Percentiles rank a stretch among this genome's conserved stretches.
phyloP scores from a whole-genome alignment of 2,888 invertebrate species.

The Amphipyra berbera region DNA sequence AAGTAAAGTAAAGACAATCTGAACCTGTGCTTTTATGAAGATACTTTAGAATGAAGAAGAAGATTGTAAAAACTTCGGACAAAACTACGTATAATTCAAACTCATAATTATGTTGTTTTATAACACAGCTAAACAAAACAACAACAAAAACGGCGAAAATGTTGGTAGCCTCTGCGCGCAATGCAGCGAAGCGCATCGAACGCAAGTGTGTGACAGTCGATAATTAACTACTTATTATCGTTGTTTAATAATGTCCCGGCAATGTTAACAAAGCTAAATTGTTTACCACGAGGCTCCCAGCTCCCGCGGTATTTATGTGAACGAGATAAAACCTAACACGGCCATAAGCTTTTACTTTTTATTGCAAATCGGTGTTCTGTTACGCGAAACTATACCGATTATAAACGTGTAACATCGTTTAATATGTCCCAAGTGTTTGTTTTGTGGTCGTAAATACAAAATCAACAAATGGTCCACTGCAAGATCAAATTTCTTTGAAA shows the following conservation, averaged over 20 bases:
- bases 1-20: no score
- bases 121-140: background rate
- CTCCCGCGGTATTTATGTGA: conserved; percentile 75
- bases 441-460: conserved; percentile 55
- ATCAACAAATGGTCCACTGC: conserved; percentile 35
- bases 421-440: conserved; percentile 49
- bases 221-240: conserved; percentile 83
- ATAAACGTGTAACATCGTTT: conserved; percentile 62
- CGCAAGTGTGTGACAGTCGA: conserved; percentile 73
- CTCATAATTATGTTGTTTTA: no score
- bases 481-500: conserved; percentile 54
- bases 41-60: no score
- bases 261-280: conserved; percentile 82
- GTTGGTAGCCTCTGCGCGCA: conserved; percentile 59
- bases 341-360: conserved; percentile 75
- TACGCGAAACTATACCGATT: conserved; percentile 71
- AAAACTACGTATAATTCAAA: no score
- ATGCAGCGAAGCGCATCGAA: conserved; percentile 60
- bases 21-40: background rate
- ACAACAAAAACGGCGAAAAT: conserved; percentile 46
- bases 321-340: conserved; percentile 76
- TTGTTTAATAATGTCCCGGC: conserved; percentile 77
- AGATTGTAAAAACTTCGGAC: no score
- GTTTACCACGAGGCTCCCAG: conserved; percentile 68
- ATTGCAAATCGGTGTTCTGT: conserved; percentile 74